Conservation (phyloP, 2,888 invertebrate species). For the Bombyx huttoni region DNA sequence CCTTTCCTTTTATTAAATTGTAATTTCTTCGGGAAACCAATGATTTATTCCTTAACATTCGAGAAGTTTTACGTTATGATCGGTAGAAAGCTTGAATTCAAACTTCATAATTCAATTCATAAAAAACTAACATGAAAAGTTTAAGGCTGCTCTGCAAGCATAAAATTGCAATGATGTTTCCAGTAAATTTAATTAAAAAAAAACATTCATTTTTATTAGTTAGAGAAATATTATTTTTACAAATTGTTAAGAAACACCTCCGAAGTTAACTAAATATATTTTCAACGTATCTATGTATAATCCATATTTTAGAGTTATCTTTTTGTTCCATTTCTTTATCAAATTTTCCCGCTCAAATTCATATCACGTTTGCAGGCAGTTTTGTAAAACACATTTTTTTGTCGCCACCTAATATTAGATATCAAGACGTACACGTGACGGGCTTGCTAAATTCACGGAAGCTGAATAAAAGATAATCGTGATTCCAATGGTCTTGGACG, state of each 20-base stretch:
- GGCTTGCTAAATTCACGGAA: slow-evolving; percentile 9
- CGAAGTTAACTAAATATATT: neutral
- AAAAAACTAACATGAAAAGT: too few relatives aligned
- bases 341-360: slow-evolving; percentile 10
- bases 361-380: slow-evolving; percentile 16
- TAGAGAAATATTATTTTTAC: too few relatives aligned
- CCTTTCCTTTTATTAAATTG: neutral
- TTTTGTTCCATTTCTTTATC: neutral
- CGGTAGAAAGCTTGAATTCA: too few relatives aligned
- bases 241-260: too few relatives aligned
- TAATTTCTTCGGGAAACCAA: neutral
- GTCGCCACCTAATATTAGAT: slow-evolving; percentile 34
- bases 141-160: too few relatives aligned
- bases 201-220: too few relatives aligned
- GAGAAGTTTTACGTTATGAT: too few relatives aligned
- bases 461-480: neutral
- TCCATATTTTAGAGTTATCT: neutral
- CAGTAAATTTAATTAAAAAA: too few relatives aligned
- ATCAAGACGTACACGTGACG: slow-evolving; percentile 35
- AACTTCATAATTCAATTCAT: too few relatives aligned
- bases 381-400: slow-evolving; percentile 31
- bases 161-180: too few relatives aligned
- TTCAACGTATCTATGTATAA: neutral
- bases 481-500: neutral
- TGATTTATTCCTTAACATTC: too few relatives aligned